These are phyloP conservation scores for Ferrisia virgata DNA, from an alignment of 2,888 invertebrate genomes.

Conservation along the genomic window DNA sequence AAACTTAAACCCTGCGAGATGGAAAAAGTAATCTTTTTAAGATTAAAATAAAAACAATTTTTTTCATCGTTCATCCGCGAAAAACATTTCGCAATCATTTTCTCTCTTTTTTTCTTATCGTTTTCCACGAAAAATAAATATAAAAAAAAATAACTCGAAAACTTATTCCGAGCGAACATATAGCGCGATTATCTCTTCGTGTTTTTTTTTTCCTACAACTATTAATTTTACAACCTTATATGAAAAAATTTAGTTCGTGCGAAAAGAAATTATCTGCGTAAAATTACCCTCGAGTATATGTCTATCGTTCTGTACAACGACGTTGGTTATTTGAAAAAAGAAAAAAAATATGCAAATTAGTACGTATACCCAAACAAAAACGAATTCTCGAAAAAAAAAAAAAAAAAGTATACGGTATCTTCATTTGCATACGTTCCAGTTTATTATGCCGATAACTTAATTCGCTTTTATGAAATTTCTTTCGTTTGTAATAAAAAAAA, in stretches of 20 bases:
- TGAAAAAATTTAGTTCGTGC: not conserved
- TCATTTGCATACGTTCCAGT: not conserved
- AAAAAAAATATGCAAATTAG: not conserved
- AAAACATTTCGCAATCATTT: not conserved
- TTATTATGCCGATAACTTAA: not conserved
- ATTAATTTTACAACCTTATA: not conserved
- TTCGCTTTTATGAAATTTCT: not conserved
- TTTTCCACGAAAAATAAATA: not conserved
- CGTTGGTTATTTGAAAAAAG: not conserved
- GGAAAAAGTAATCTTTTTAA: not conserved
- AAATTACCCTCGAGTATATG: not conserved
- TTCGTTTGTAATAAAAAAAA: too few species aligned
- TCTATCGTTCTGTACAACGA: too few species aligned
- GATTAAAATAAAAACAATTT: not conserved
- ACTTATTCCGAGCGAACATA: not conserved
- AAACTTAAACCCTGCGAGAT: not conserved
- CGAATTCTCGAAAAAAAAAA: not conserved
- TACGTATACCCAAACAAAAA: not conserved
- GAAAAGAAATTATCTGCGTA: not conserved
- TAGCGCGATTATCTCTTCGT: not conserved
- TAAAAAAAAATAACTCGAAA: not conserved
- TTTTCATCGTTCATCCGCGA: not conserved
- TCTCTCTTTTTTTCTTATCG: not conserved
- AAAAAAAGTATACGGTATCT: not conserved
- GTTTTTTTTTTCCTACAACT: not conserved